phyloP scores from a whole-genome alignment of 2,888 invertebrate genomes.

The Anaspis maculata region DNA sequence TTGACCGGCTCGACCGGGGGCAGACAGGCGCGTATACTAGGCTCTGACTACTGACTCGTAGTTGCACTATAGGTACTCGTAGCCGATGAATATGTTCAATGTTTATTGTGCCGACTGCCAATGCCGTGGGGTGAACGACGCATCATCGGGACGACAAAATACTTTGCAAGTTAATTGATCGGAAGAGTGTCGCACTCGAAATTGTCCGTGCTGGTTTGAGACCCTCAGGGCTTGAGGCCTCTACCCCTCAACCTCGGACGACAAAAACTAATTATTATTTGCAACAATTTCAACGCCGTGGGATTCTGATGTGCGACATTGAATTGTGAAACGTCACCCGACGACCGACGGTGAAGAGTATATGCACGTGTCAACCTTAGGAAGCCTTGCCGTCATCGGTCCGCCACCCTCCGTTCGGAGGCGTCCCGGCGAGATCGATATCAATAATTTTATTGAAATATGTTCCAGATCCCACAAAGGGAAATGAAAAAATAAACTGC shows the following conservation, averaged over 20 bases:
- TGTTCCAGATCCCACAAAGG: conserved; percentile 24
- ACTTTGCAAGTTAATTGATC: conserved; percentile 34
- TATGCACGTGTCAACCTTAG: conserved; percentile 25
- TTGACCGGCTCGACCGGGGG: too few species aligned
- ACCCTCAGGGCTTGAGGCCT: too few species aligned
- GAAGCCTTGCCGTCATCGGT: conserved; percentile 13
- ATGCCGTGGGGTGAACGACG: too few species aligned
- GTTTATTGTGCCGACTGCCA: too few species aligned
- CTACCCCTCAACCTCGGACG: too few species aligned
- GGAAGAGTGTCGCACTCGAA: conserved; percentile 40
- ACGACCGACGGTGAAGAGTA: conserved; percentile 22
- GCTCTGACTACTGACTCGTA: too few species aligned
- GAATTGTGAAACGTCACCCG: conserved; percentile 19
- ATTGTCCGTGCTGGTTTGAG: conserved; percentile 36
- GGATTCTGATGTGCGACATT: conserved; percentile 20
- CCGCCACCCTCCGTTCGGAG: conserved; percentile 10
- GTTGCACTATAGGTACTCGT: too few species aligned
- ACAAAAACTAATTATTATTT: conserved; percentile 33
- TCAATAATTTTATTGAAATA: conserved; percentile 33
- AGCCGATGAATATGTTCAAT: too few species aligned
- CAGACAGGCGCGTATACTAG: too few species aligned
- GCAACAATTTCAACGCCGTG: conserved; percentile 30
- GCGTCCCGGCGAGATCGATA: conserved; percentile 26
- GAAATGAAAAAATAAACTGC: too few species aligned
- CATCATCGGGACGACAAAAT: too few species aligned